These are phyloP conservation scores for Lepidurus apus DNA, from an alignment of 1,140 invertebrate genomes.

Conservation along the genomic window DNA sequence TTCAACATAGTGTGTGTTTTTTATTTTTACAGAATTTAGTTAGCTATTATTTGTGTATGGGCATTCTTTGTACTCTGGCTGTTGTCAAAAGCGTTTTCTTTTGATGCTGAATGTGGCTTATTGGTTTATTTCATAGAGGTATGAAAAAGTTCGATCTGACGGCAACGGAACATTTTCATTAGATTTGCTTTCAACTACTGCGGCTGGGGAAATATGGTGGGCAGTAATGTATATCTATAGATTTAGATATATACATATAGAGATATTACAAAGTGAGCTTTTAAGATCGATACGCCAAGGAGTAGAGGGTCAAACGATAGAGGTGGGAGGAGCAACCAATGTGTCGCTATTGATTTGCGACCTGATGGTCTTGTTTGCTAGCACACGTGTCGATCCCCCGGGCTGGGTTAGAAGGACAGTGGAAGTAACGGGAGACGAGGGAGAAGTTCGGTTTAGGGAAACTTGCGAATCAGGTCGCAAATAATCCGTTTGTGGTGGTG, in stretches of 20 bases:
- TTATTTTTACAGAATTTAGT: background rate
- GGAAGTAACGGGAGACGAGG: background rate
- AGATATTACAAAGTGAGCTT: background rate
- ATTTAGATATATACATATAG: background rate
- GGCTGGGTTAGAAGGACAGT: background rate
- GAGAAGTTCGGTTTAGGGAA: background rate
- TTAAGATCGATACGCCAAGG: background rate
- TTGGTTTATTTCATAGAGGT: background rate
- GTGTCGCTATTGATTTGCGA: constrained; percentile 8
- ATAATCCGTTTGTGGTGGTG: background rate
- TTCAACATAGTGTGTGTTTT: background rate
- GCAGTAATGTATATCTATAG: no score
- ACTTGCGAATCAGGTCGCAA: background rate
- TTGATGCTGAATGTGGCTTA: no score
- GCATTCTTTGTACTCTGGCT: background rate
- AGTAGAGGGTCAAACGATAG: constrained; percentile 13
- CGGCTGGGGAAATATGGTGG: no score
- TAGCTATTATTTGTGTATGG: background rate
- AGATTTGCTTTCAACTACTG: no score
- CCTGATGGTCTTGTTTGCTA: constrained; percentile 14
- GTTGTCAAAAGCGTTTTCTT: no score
- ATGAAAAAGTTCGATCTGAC: background rate
- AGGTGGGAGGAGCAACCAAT: background rate
- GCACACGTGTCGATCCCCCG: background rate
- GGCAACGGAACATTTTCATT: background rate